Conservation (phyloP, 2,888 invertebrate genomes). For the Ptycholaimellus sp. region DNA sequence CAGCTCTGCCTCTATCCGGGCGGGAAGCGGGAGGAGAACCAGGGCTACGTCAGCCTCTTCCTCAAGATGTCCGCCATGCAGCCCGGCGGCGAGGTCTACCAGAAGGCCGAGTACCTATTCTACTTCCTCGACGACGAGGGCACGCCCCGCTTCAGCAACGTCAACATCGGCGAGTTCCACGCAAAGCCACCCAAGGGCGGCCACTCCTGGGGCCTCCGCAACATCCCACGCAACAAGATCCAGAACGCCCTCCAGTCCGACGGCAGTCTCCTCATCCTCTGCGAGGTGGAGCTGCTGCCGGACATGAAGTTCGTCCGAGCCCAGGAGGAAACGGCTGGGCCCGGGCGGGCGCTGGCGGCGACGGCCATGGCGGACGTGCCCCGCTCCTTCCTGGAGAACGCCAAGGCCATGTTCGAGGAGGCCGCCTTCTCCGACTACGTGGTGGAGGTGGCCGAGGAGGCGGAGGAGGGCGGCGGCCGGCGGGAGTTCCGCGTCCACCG, state of each 20-base stretch:
- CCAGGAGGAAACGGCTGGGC: no score
- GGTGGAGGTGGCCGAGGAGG: slow-evolving; percentile 9
- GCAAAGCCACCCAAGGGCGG: slow-evolving; percentile 25
- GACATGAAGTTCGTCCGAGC: slow-evolving; percentile 12
- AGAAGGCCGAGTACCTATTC: slow-evolving; percentile 24
- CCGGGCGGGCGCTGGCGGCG: background rate
- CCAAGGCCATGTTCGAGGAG: slow-evolving; percentile 11
- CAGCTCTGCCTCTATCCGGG: slow-evolving; percentile 24
- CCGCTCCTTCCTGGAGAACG: slow-evolving; percentile 5
- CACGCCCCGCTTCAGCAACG: slow-evolving; percentile 19
- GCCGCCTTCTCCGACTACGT: slow-evolving; percentile 16
- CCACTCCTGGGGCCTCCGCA: slow-evolving; percentile 24
- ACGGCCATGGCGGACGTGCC: background rate
- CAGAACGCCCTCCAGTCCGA: slow-evolving; percentile 17
- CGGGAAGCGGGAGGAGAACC: slow-evolving; percentile 23
- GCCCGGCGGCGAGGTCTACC: slow-evolving; percentile 15
- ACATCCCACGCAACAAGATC: slow-evolving; percentile 22
- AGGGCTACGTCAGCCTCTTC: slow-evolving; percentile 21
- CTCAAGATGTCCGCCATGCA: slow-evolving; percentile 23
- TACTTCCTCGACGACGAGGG: slow-evolving; percentile 23
- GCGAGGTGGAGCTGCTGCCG: slow-evolving; percentile 23
- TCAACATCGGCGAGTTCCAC: slow-evolving; percentile 25
- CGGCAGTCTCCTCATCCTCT: slow-evolving; percentile 21
- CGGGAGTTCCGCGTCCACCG: slow-evolving; percentile 17
- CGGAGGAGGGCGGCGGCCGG: background rate